These are phyloP conservation scores for Dufourea novaeangliae DNA, from an alignment of 1,140 invertebrate genomes.

Conservation along the genomic window DNA sequence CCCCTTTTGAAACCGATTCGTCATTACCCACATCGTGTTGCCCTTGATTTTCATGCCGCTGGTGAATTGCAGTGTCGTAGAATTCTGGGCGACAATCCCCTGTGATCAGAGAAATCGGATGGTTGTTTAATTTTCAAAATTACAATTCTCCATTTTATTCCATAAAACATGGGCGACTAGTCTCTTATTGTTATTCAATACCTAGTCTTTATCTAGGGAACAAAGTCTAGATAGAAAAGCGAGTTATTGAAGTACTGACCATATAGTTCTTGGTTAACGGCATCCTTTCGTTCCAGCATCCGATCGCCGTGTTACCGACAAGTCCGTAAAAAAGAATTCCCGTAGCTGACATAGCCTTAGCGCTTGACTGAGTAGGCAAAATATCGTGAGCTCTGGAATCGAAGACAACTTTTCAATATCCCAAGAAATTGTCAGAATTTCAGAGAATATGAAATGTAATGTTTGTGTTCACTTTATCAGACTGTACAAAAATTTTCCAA, in stretches of 20 bases:
- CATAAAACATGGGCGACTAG: no score
- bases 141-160: no score
- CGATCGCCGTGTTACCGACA: constrained; percentile 69
- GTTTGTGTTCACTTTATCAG: no score
- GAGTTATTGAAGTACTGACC: background rate
- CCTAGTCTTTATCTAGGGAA: no score
- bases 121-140: no score
- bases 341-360: constrained; percentile 70
- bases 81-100: constrained; percentile 80
- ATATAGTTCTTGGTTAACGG: fast-evolving
- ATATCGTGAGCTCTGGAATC: no score
- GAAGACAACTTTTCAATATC: no score
- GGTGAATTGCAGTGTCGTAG: constrained; percentile 83
- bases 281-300: constrained; percentile 71
- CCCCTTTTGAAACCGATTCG: constrained; percentile 80
- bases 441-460: no score
- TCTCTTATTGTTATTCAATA: no score
- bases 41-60: constrained; percentile 84
- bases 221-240: no score
- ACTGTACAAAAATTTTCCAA: no score
- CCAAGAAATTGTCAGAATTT: no score
- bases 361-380: constrained; percentile 70
- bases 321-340: constrained; percentile 75
- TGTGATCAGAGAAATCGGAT: constrained; percentile 30
- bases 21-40: constrained; percentile 84